Base-by-base conservation (phyloP, 2,797 vertebrate species). In the Sciurus vulgaris region DNA sequence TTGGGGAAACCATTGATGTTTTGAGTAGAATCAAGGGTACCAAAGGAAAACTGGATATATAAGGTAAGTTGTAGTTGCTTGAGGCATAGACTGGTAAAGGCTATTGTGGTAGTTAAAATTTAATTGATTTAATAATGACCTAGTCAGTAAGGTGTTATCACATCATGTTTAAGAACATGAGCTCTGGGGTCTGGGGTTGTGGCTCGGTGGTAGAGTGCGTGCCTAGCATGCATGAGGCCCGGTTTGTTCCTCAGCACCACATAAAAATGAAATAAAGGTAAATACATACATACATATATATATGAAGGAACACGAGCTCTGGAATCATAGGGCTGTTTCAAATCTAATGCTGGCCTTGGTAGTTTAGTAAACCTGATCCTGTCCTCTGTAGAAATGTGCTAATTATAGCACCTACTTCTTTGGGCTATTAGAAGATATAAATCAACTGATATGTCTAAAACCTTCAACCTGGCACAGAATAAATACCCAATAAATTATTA, bases 361-460 rank as follows among this genome's bases (percentile, higher is more conserved):
- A 86, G 69, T 33, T 79, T 89, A 65, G 22, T 89, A 94, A 95
- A 89, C 30, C 14, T 86, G 38, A 82, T 38, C 28, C 20, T 81
- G 13, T 59, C 79, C 65, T 89, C 24, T 93, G 12, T 82, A 44
- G 56, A 93, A 93, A 83, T 89, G 63, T 82, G 35, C n/a, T 73
- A 69, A 81, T 67, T 95, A 79, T 35, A 96, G 28, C 7, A 78
- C 47, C 69, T 74, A 49, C 7, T 30, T 72, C 85, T 86, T 73
- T 63, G 28, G 17, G 3, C 92, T 86, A 38, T 87, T 94, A 11
- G 30, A 83, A 78, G 38, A 74, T 92, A 86, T 84, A 89, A 41
- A 61, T 94, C 28, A 92, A 63, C n/a, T 86, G n/a, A 35, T 86
- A 83, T 70, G 30, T 92, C 81, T 93, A 85, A 97, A 94, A 67